Base-by-base conservation (phyloP, 2,113 vertebrate species). In the Pholis gunnellus region DNA sequence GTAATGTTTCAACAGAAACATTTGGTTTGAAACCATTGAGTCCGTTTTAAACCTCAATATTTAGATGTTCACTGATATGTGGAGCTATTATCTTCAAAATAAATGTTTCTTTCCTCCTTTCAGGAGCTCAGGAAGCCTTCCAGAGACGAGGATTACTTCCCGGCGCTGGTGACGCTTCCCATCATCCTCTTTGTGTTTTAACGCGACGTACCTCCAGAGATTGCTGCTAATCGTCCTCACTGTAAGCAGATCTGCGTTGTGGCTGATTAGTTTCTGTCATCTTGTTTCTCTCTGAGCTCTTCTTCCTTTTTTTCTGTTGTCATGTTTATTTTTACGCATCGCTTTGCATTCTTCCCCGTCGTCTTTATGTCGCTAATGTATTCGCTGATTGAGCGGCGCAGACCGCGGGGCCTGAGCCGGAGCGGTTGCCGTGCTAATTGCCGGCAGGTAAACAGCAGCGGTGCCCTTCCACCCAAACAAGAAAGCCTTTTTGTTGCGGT, bases 351-450 rank as follows among this genome's bases (percentile, higher is more conserved):
- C 70, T 68, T 34, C 60, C 34, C 50, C 8, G 54, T 46, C 38
- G 48, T 46, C 20, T 82, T 77, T 40, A 36, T 27, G 78, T 15
- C 9, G 72, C 66, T 78, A 31, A 84, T 80, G 66, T 65, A 68
- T 86, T 81, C 11, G 2, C 74, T 71, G 79, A 82, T 52, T 66
- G 78, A 86, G 85, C 40, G 27, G 0, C 3, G 42, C 74, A 66
- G 86, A 78, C 75, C 27, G 63, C 42, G 40, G 29, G 82, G 76
- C 66, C 64, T n/a, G 48, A 75, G 76, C 61, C 4, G 15, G 57
- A 72, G 79, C 72, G 10, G 68, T 87, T 81, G 69, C 70, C 59
- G 31, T 72, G 78, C 86, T 92, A 90, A 92, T 89, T 89, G 70
- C 88, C 71, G 78, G 66, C 76, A 79, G 74, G 73, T 71, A 74